These are phyloP conservation scores for Anguilla pacifica DNA, from an alignment of 2,797 vertebrate species.

Conservation along the genomic window DNA sequence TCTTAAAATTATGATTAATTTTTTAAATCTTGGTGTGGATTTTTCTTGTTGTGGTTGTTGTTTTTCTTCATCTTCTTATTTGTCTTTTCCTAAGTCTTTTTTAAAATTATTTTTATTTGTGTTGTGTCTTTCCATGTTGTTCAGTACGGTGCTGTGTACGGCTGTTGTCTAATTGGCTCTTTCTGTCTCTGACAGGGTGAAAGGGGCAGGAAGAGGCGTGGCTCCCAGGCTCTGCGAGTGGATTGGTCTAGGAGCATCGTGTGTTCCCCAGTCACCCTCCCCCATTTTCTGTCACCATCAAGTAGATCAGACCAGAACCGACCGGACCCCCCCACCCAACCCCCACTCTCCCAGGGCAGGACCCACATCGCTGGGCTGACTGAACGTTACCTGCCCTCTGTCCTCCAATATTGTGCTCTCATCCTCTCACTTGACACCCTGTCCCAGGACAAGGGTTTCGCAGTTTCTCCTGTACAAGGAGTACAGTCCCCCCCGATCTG, in stretches of 20 bases:
- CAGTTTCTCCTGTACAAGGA: background rate
- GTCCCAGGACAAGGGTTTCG: background rate
- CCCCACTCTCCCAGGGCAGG: background rate
- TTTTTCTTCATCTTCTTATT: background rate
- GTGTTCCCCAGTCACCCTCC: background rate
- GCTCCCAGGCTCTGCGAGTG: no score
- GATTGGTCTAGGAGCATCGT: conserved; percentile 3
- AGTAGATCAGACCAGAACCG: background rate
- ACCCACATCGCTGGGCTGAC: background rate
- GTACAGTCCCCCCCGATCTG: background rate
- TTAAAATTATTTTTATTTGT: no score
- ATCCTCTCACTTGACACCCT: background rate
- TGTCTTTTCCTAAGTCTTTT: background rate
- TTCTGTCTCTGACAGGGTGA: conserved; percentile 11
- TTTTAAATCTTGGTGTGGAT: no score
- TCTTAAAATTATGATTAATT: no score
- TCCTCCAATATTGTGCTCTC: background rate
- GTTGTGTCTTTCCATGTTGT: background rate
- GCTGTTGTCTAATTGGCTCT: background rate
- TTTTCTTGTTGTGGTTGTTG: no score
- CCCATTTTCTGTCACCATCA: background rate
- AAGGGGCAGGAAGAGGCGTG: background rate
- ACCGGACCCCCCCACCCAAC: background rate
- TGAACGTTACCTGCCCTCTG: background rate
- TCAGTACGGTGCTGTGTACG: background rate